Percentiles rank a stretch among this genome's conserved stretches.
phyloP scores from a whole-genome alignment of 1,140 invertebrate genomes.

The Drosophila mauritiana region DNA sequence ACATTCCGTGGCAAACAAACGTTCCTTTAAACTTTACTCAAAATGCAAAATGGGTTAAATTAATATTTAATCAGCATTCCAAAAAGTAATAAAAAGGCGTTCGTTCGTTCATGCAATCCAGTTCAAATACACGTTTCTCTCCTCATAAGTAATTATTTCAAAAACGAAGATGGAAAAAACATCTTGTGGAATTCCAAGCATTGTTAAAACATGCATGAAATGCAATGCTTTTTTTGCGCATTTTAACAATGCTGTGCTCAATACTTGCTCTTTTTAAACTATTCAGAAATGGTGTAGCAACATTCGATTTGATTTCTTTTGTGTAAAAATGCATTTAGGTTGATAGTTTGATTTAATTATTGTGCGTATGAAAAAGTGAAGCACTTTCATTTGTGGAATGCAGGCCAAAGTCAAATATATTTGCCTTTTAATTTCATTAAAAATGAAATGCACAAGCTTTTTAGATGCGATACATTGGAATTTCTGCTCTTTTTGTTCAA shows the following conservation, averaged over 20 bases:
- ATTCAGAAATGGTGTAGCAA: neutral
- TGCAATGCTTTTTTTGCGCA: neutral
- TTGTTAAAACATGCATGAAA: too few species aligned
- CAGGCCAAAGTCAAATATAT: neutral
- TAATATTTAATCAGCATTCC: neutral
- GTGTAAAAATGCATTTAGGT: neutral
- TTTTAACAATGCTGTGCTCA: neutral
- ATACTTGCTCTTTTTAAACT: neutral
- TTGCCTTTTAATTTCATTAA: neutral
- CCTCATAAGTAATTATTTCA: neutral
- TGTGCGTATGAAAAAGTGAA: neutral
- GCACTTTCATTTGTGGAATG: neutral
- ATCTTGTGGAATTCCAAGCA: too few species aligned
- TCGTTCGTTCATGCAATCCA: neutral
- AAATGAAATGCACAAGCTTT: too few species aligned
- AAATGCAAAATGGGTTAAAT: slow-evolving; percentile 4
- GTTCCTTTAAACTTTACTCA: neutral
- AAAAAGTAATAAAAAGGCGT: neutral
- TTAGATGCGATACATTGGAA: too few species aligned
- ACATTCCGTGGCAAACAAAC: slow-evolving; percentile 14
- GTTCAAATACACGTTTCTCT: neutral
- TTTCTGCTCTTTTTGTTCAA: too few species aligned
- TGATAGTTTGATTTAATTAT: neutral
- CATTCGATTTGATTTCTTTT: neutral
- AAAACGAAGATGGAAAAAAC: neutral